phyloP scores from a whole-genome alignment of 2,888 invertebrate species.

The Belgica antarctica region DNA sequence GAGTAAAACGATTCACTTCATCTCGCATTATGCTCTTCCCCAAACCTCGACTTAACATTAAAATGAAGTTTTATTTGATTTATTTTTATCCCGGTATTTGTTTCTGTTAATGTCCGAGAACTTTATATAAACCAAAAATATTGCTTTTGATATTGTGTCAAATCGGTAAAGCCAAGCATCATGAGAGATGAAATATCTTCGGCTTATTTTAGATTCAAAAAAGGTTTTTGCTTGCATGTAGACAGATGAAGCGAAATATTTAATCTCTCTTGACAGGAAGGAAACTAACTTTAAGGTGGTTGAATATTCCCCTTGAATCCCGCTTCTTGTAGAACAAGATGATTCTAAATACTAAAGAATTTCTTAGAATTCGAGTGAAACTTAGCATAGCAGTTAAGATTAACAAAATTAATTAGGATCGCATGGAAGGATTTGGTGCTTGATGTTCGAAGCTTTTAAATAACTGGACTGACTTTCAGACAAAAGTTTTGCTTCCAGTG shows the following conservation, averaged over 20 bases:
- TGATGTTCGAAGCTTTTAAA: too few relatives aligned
- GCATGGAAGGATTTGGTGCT: too few relatives aligned
- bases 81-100: slow-evolving; percentile 26
- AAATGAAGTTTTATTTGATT: slow-evolving; percentile 28
- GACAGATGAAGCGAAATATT: background rate
- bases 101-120: background rate
- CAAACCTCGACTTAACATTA: background rate
- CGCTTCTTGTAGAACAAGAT: too few relatives aligned
- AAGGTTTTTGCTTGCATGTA: slow-evolving; percentile 1
- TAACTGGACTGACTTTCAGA: too few relatives aligned
- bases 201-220: background rate
- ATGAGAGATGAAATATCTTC: background rate
- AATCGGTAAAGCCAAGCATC: background rate
- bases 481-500: too few relatives aligned
- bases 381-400: too few relatives aligned
- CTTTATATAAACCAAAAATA: slow-evolving; percentile 16
- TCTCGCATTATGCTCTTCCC: too few relatives aligned
- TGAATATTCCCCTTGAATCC: too few relatives aligned
- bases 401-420: too few relatives aligned
- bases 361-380: too few relatives aligned
- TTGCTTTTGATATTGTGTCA: slow-evolving; percentile 40
- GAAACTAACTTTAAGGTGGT: slow-evolving; percentile 4
- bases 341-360: too few relatives aligned
- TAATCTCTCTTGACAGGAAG: background rate
- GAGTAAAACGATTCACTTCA: slow-evolving; percentile 56